Base-by-base conservation (phyloP, 2,888 invertebrate genomes). In the Phlogophora meticulosa region DNA sequence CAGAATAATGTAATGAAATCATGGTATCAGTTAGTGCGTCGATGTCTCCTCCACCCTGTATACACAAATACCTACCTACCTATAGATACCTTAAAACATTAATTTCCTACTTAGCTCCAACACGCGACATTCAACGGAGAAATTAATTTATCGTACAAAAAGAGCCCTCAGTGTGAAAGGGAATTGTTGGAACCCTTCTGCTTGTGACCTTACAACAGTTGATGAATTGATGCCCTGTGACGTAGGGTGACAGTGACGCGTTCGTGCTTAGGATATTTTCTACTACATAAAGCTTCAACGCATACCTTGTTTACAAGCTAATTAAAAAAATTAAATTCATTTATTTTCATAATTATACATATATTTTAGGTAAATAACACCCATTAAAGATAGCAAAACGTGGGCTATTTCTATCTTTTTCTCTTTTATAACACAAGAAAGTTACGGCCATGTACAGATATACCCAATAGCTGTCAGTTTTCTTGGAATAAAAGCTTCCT, bases 131-230 rank as follows among this genome's bases (percentile, higher is more conserved):
- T 80, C 85, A 82, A 36, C 49, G 86, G 85, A 82, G 81, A 91
- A 92, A 93, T 93, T 93, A 93, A 93, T 93, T 91, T 91, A 87
- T 88, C 87, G 86, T 84, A 90, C 91, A 92, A 91, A 92, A 92
- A 90, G 90, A 87, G 82, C 85, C 88, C 85, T 83, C 85, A 83
- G 65, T 85, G 76, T 88, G 88, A 89, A 90, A 88, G 90, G 89
- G 85, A 91, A 92, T 91, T 89, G 88, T 87, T 86, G 76, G 88
- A 78, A 83, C 86, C 85, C 87, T 87, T 84, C 85, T 85, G 83
- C 82, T 57, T 69, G 73, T 86, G 88, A 88, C 89, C 89, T 88
- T 84, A 84, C 85, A 83, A 83, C 78, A 84, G 76, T 78, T 93
- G 93, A 93, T 91, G 93, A 92, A 94, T 94, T 90, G 92, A 90